Evolutionary conservation across 2,888 invertebrate genomes (phyloP).

Genomic region (Rhogogaster chlorosoma): DNA sequence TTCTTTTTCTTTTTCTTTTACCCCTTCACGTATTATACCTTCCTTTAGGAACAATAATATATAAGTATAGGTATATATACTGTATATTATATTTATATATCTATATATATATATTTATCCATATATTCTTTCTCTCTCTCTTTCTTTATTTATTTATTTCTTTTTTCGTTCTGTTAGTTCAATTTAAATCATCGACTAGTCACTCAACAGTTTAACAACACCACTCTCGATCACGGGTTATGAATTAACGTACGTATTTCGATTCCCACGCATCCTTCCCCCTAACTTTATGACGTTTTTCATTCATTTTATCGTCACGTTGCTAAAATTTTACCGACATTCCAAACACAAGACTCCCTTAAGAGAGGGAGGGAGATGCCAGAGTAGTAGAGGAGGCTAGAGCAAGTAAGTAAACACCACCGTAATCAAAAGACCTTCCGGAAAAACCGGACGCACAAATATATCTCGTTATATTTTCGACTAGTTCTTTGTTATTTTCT

Average conservation of each 20-base stretch:
- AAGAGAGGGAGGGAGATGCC: conserved; percentile 54
- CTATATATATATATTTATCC: neutral
- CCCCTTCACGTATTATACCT: neutral
- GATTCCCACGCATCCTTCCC: neutral
- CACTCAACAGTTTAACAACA: conserved; percentile 22
- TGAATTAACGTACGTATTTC: neutral
- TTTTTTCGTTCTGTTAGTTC: neutral
- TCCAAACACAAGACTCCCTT: conserved; percentile 54
- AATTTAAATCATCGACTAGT: neutral
- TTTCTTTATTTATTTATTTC: neutral
- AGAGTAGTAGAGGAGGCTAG: conserved; percentile 60
- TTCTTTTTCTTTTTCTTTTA: neutral
- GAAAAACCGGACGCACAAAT: neutral
- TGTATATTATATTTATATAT: neutral
- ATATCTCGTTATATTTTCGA: neutral
- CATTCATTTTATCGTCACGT: conserved; percentile 52
- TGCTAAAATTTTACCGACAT: conserved; percentile 55
- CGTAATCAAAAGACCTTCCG: conserved; percentile 74
- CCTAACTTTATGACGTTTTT: conserved; percentile 54
- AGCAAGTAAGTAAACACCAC: conserved; percentile 80
- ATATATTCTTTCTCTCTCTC: neutral
- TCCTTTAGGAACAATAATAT: neutral
- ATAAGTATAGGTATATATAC: neutral
- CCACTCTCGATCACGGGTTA: conserved; percentile 15
- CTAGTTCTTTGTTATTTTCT: neutral